Conservation (phyloP, 2,888 invertebrate species). For the Eueremaeus valkanovi region DNA sequence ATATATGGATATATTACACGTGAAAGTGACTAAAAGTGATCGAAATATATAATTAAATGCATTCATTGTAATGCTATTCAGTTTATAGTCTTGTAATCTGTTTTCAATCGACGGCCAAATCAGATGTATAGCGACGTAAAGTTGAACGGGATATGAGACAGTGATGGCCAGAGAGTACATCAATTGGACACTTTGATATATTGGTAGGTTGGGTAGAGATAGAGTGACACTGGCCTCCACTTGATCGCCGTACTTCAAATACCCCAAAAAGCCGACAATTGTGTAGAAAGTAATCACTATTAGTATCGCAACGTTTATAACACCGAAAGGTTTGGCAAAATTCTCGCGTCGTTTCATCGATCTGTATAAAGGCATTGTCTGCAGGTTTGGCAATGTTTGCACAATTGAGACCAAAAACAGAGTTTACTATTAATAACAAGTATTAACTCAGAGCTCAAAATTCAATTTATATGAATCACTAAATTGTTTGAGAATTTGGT, state of each 20-base stretch:
- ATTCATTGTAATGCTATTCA: not conserved
- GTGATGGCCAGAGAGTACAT: slow-evolving; percentile 35
- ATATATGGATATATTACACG: too few relatives aligned
- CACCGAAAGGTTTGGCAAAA: slow-evolving; percentile 34
- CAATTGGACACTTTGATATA: slow-evolving; percentile 24
- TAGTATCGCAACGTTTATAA: slow-evolving; percentile 33
- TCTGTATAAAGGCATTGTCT: slow-evolving; percentile 40
- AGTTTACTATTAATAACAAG: too few relatives aligned
- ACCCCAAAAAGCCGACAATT: slow-evolving; percentile 33
- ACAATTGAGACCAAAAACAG: too few relatives aligned
- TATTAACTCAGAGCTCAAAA: too few relatives aligned
- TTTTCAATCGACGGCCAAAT: slow-evolving; percentile 36
- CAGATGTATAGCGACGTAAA: slow-evolving; percentile 37
- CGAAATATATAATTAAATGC: slow-evolving; percentile 31
- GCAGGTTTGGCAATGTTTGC: too few relatives aligned
- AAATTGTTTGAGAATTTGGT: too few relatives aligned
- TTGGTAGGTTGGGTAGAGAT: slow-evolving; percentile 36
- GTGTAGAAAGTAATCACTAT: slow-evolving; percentile 30
- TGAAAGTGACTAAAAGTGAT: slow-evolving; percentile 15
- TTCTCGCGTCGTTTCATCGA: slow-evolving; percentile 28
- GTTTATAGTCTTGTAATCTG: not conserved
- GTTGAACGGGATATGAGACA: slow-evolving; percentile 35
- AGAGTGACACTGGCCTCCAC: slow-evolving; percentile 30
- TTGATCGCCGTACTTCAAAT: slow-evolving; percentile 38
- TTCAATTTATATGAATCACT: too few relatives aligned